Evolutionary conservation across 2,888 invertebrate species (phyloP).

Genomic region (Lithophane socia): DNA sequence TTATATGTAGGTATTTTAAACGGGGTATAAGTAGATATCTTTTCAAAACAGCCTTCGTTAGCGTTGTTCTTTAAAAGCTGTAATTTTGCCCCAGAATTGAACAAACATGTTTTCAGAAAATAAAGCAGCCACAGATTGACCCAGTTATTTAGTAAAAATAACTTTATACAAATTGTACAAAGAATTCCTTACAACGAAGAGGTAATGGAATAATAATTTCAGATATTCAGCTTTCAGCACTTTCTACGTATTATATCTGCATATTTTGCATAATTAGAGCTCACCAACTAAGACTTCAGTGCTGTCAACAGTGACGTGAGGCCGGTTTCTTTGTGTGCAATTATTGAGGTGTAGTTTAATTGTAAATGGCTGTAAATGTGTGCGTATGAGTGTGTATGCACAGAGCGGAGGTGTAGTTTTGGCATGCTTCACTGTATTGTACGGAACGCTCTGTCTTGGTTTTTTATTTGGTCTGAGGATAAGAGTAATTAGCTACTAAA

Average conservation of each 20-base stretch:
- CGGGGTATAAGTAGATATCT: no score
- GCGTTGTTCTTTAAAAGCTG: neutral
- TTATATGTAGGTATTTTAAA: no score
- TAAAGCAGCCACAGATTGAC: neutral
- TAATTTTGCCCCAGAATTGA: neutral
- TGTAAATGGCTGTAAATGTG: no score
- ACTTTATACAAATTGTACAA: slow-evolving; percentile 44
- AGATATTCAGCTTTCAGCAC: neutral
- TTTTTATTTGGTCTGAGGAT: neutral
- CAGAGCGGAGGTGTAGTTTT: no score
- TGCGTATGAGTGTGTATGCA: no score
- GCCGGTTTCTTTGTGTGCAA: no score
- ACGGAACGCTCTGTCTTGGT: no score
- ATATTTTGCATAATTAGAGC: neutral
- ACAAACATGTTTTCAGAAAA: neutral
- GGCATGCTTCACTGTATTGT: no score
- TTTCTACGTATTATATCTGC: neutral
- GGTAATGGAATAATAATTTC: neutral
- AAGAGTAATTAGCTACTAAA: neutral
- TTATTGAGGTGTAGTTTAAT: no score
- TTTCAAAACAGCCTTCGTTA: neutral
- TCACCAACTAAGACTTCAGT: no score
- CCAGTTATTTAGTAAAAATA: slow-evolving; percentile 10
- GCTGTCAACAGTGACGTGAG: no score
- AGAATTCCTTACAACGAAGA: slow-evolving; percentile 19